Conservation (phyloP, 37 sponge, comb jelly and placozoan genomes). For the Agelas oroides region DNA sequence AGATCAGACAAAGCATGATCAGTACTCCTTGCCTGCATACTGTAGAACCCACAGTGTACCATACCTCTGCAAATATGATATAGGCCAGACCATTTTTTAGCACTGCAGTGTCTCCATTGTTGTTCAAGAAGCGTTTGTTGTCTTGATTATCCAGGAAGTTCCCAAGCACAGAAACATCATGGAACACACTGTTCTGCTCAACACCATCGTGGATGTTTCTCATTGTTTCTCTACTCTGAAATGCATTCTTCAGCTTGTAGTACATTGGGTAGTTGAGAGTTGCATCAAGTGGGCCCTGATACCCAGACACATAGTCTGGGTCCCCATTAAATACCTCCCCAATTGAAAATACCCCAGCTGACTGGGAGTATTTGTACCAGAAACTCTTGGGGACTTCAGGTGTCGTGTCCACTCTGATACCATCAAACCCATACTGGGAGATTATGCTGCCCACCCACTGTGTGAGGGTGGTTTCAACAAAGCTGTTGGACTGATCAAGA, state of each 20-base stretch:
- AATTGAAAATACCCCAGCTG: conserved; percentile 71
- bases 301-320: conserved; percentile 53
- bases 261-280: conserved; percentile 89
- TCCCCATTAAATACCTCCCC: conserved; percentile 85
- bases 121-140: conserved; percentile 66
- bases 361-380: conserved; percentile 70
- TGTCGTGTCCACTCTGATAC: conserved; percentile 74
- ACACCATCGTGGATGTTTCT: conserved; percentile 65
- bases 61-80: conserved; percentile 78
- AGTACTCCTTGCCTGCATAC: not conserved
- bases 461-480: conserved; percentile 67
- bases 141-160: conserved; percentile 88
- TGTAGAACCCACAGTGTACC: not conserved
- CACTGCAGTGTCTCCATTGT: conserved; percentile 46
- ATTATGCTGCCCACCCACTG: conserved; percentile 61
- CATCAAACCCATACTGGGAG: conserved; percentile 72
- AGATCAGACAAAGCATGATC: not conserved
- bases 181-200: conserved; percentile 41
- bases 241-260: conserved; percentile 64
- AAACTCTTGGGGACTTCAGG: conserved; percentile 79
- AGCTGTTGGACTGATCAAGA: conserved; percentile 77
- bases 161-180: conserved; percentile 73
- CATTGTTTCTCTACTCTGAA: conserved; percentile 69
- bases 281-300: conserved; percentile 66
- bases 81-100: conserved; percentile 78